Conservation (phyloP, 2,113 vertebrate species). For the Redunca redunca region DNA sequence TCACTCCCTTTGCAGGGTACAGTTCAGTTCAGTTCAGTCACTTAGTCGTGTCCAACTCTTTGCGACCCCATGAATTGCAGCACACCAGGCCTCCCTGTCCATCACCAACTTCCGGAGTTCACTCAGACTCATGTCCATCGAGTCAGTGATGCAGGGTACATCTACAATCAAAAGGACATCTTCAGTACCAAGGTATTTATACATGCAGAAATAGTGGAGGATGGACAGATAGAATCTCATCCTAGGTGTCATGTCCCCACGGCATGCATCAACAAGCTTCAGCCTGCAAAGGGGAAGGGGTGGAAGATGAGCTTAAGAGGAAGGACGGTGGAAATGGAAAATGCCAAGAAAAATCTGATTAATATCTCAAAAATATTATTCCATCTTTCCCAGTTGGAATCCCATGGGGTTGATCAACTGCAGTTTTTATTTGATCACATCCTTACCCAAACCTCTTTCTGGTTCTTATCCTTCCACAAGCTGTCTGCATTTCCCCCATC, state of each 20-base stretch:
- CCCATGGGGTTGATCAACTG: not conserved
- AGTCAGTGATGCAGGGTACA: too few relatives aligned
- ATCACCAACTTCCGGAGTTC: too few relatives aligned
- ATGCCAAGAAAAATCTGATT: not conserved
- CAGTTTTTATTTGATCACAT: not conserved
- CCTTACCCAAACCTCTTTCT: not conserved
- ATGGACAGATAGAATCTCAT: not conserved
- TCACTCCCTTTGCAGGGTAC: not conserved
- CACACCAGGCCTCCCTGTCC: too few relatives aligned
- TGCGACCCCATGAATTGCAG: too few relatives aligned
- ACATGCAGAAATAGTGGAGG: not conserved
- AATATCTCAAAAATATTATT: not conserved
- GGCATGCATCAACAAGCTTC: not conserved
- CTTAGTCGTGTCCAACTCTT: too few relatives aligned
- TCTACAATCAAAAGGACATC: not conserved
- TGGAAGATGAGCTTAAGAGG: not conserved
- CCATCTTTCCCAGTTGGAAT: not conserved
- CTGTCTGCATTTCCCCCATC: not conserved
- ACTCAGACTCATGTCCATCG: too few relatives aligned
- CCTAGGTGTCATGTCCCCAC: not conserved
- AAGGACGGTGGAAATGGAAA: not conserved
- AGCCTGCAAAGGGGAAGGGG: not conserved
- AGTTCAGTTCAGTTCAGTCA: too few relatives aligned
- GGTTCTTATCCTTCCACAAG: not conserved
- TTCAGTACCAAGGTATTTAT: not conserved